A percentile compares a stretch with the other conserved stretches of the same genome.
Evolutionary conservation across 2,113 vertebrate genomes (phyloP).

Genomic region (Struthio camelus): DNA sequence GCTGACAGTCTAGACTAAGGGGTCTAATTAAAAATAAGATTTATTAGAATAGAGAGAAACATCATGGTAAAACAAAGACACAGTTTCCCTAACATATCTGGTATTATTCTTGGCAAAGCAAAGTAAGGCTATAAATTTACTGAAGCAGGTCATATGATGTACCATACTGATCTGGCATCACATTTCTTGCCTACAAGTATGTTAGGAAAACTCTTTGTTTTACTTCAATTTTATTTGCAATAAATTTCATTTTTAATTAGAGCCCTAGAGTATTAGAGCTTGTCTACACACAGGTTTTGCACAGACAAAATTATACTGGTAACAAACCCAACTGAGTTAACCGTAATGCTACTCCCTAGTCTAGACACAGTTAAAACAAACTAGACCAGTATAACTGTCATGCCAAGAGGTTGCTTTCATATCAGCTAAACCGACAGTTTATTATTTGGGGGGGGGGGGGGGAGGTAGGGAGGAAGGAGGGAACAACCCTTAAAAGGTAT

Average conservation of each 20-base stretch:
- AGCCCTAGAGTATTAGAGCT: background rate
- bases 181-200: background rate
- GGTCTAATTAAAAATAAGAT: constrained; percentile 56
- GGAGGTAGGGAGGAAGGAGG: background rate
- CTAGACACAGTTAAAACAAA: constrained; percentile 42
- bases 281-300: background rate
- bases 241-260: constrained; percentile 10
- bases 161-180: constrained; percentile 13
- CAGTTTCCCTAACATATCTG: constrained; percentile 8
- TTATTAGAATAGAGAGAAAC: constrained; percentile 49
- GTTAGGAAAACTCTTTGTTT: background rate
- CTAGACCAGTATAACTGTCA: background rate
- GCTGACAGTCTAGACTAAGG: constrained; percentile 47
- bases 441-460: background rate
- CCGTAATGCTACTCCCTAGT: background rate
- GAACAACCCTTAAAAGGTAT: background rate
- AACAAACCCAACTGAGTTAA: background rate
- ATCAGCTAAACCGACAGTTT: background rate
- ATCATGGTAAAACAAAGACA: constrained; percentile 22
- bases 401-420: background rate
- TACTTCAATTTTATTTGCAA: background rate
- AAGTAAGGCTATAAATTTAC: constrained; percentile 11
- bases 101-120: constrained; percentile 55
- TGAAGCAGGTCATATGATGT: background rate
- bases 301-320: background rate